A percentile compares a stretch with the other conserved stretches of the same genome.
Evolutionary conservation across 1,140 invertebrate genomes (phyloP).

Genomic region (Dinothrombium tinctorium): DNA sequence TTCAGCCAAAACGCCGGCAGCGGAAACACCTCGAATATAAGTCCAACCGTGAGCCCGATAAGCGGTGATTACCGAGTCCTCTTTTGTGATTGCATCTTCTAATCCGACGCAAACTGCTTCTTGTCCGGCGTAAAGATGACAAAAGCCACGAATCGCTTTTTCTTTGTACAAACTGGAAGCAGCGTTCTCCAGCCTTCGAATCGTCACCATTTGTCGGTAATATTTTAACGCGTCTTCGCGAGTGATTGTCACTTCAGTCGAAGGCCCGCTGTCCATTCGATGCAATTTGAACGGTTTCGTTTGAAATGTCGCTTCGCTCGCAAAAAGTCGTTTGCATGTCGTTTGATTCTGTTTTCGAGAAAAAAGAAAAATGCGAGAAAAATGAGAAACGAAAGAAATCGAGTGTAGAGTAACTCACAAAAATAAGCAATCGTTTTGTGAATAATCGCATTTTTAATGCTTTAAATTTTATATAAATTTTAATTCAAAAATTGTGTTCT

Average conservation of each 20-base stretch:
- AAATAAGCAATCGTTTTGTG: too few species aligned
- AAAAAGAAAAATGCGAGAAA: too few species aligned
- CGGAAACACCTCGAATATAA: constrained; percentile 60
- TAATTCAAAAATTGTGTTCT: too few species aligned
- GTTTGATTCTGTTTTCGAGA: too few species aligned
- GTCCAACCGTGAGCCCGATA: constrained; percentile 94
- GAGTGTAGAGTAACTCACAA: too few species aligned
- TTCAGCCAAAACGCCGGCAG: constrained; percentile 56
- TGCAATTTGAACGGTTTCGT: constrained; percentile 55
- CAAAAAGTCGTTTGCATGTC: not conserved
- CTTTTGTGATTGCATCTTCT: constrained; percentile 45
- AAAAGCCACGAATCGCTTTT: constrained; percentile 86
- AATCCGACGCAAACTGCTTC: constrained; percentile 66
- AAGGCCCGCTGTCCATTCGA: constrained; percentile 50
- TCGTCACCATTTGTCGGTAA: constrained; percentile 57
- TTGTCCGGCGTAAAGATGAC: constrained; percentile 88
- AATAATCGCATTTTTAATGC: too few species aligned
- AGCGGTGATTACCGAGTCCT: constrained; percentile 80
- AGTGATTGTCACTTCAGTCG: constrained; percentile 35
- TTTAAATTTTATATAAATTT: too few species aligned
- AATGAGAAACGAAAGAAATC: too few species aligned
- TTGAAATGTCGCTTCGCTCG: constrained; percentile 12
- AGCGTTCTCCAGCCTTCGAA: constrained; percentile 73
- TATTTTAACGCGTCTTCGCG: constrained; percentile 62
- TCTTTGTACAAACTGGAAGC: constrained; percentile 86